These are phyloP conservation scores for Egretta garzetta DNA, from an alignment of 2,113 vertebrate species.

Conservation along the genomic window DNA sequence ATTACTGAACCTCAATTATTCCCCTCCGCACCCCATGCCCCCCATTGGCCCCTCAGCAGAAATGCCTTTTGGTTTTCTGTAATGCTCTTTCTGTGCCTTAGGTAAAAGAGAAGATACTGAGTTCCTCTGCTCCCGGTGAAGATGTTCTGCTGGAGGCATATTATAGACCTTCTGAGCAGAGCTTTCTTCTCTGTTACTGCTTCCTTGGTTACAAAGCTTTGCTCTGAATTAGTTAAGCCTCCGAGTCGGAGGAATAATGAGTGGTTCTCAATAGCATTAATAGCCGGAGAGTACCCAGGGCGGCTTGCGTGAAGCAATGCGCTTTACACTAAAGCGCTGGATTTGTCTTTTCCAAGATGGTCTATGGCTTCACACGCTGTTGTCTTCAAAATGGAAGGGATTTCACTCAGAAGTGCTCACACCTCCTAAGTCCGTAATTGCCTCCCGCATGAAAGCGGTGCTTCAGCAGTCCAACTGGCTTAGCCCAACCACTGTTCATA, in stretches of 20 bases:
- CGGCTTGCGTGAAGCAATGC: background rate
- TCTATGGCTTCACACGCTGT: background rate
- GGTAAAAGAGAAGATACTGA: fast-evolving
- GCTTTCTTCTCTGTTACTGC: background rate
- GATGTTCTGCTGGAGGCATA: background rate
- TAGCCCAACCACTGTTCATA: background rate
- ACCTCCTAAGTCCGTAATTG: conserved; percentile 12
- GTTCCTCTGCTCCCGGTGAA: background rate
- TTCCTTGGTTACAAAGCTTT: background rate
- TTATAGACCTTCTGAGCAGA: background rate
- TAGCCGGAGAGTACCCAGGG: background rate
- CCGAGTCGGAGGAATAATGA: conserved; percentile 25
- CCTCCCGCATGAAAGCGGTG: conserved; percentile 16
- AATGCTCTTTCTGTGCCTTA: background rate
- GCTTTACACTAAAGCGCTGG: background rate
- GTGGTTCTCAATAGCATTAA: background rate
- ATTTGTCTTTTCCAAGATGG: conserved; percentile 14
- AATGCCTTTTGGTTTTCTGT: background rate
- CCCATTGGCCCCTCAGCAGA: background rate
- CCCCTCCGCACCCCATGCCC: fast-evolving
- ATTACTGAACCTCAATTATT: background rate
- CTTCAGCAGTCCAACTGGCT: background rate
- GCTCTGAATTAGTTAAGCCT: conserved; percentile 4
- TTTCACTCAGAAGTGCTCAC: conserved; percentile 37
- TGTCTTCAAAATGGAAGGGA: background rate